Conservation (phyloP, 2,797 vertebrate genomes). For the Rhinophrynus dorsalis region DNA sequence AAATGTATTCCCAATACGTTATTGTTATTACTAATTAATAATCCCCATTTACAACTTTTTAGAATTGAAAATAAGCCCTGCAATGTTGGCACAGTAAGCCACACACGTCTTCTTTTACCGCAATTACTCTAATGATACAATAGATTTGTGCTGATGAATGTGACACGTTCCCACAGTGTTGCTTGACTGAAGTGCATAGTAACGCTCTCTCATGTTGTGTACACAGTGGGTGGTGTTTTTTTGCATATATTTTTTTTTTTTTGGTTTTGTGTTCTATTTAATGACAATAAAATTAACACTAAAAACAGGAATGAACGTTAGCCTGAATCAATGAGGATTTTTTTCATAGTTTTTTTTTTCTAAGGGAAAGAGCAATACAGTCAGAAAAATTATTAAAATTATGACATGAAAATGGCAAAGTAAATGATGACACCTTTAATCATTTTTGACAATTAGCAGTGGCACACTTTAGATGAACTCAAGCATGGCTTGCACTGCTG, state of each 20-base stretch:
- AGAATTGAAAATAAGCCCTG: neutral
- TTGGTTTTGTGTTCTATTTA: neutral
- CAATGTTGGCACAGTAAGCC: neutral
- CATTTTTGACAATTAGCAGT: conserved; percentile 31
- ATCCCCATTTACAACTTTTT: neutral
- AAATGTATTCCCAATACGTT: too few relatives aligned
- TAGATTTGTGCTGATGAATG: conserved; percentile 36
- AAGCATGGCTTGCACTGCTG: conserved; percentile 34
- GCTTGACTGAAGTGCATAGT: conserved; percentile 31
- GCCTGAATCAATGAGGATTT: too few relatives aligned
- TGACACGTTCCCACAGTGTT: conserved; percentile 10
- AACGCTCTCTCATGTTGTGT: conserved; percentile 16
- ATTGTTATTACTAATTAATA: neutral
- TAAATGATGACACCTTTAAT: conserved; percentile 38
- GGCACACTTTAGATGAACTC: conserved; percentile 28
- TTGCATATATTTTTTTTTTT: neutral
- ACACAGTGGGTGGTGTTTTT: conserved; percentile 25
- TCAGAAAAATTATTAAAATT: neutral
- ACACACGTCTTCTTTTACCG: neutral
- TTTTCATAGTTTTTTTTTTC: neutral
- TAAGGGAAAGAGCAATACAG: neutral
- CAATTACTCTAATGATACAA: conserved; percentile 35
- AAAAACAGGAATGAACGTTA: too few relatives aligned
- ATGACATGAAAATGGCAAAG: neutral
- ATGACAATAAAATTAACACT: too few relatives aligned